These are phyloP conservation scores for Phalloptychus januarius DNA, from an alignment of 2,797 vertebrate species.

Conservation along the genomic window DNA sequence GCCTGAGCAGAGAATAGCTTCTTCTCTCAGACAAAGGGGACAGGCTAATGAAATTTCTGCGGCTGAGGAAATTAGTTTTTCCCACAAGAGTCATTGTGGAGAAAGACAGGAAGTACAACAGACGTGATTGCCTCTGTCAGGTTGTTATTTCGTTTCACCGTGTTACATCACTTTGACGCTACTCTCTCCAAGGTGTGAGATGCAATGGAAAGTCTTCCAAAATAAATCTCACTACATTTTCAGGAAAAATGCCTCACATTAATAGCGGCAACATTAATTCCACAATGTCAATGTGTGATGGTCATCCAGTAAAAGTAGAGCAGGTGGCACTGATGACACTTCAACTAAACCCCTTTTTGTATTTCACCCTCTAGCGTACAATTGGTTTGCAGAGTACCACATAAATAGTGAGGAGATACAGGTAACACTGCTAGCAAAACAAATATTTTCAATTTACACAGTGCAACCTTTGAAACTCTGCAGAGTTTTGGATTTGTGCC, in stretches of 20 bases:
- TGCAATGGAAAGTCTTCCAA: constrained; percentile 63
- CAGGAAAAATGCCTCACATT: constrained; percentile 41
- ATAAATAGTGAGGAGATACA: background rate
- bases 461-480: background rate
- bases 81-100: constrained; percentile 68
- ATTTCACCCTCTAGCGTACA: constrained; percentile 6
- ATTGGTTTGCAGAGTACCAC: background rate
- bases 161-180: constrained; percentile 71
- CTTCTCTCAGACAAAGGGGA: constrained; percentile 71
- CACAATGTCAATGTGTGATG: constrained; percentile 22
- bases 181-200: constrained; percentile 60
- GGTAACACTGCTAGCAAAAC: background rate
- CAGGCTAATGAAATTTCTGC: constrained; percentile 71
- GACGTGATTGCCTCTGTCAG: constrained; percentile 72
- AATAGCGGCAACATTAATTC: constrained; percentile 41
- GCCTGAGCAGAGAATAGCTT: constrained; percentile 51
- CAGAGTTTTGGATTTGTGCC: background rate
- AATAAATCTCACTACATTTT: constrained; percentile 49
- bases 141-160: constrained; percentile 75
- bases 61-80: constrained; percentile 74
- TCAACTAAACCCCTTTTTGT: constrained; percentile 1
- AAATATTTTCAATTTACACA: background rate
- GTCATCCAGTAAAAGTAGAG: constrained; percentile 28
- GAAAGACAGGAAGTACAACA: constrained; percentile 72
- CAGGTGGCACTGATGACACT: constrained; percentile 19